These are phyloP conservation scores for human DNA, from an alignment of 2,113 vertebrate genomes.

Conservation along the genomic window GRCh38 chr6:89181001-89181500, in stretches of 20 bases:
- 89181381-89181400: neutral
- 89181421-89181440: neutral
- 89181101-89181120: neutral
- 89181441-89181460: neutral
- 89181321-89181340: neutral
- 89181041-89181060: neutral
- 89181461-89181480: neutral
- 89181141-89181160: neutral
- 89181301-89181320: neutral
- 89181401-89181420: neutral
- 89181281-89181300: neutral
- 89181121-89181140: neutral
- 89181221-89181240: slow-evolving; percentile 1
- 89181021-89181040: neutral
- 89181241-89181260: neutral
- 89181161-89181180: slow-evolving; percentile 58
- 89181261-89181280: neutral
- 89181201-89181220: slow-evolving; percentile 55
- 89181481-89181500: neutral
- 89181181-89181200: slow-evolving; percentile 65
- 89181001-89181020: neutral
- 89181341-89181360: neutral
- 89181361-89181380: neutral
- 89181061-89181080: neutral
- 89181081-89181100: neutral